Conservation (phyloP, 2,797 vertebrate species). For the Aphelocoma californica region DNA sequence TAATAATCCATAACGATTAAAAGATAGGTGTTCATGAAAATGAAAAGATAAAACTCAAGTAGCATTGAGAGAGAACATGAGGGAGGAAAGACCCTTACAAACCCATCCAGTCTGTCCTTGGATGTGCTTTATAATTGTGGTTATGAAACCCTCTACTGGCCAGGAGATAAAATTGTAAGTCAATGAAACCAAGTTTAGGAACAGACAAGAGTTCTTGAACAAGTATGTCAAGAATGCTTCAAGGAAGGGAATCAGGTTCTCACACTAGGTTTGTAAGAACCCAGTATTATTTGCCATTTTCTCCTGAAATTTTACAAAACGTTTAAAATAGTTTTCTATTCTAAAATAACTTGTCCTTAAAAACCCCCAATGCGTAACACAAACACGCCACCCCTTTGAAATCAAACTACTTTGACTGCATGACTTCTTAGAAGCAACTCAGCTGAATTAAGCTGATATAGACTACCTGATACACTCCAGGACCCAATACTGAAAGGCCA, state of each 20-base stretch:
- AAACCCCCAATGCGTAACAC: not conserved
- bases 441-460: not conserved
- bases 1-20: not conserved
- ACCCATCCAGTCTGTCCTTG: not conserved
- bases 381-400: not conserved
- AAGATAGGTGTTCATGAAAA: not conserved
- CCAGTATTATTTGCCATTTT: not conserved
- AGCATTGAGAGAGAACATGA: not conserved
- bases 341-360: not conserved
- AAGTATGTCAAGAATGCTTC: not conserved
- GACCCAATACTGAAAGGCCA: not conserved
- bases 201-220: not conserved
- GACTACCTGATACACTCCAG: not conserved
- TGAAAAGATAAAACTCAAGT: not conserved
- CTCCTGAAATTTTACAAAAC: not conserved
- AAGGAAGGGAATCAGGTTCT: not conserved
- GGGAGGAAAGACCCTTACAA: not conserved
- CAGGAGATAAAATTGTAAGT: not conserved
- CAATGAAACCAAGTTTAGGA: not conserved
- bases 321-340: not conserved
- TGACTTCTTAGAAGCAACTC: not conserved
- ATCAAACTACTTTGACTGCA: not conserved
- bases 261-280: not conserved
- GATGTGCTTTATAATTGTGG: not conserved
- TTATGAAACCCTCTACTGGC: constrained; percentile 50